phyloP scores from a whole-genome alignment of 2,888 invertebrate genomes.

The Ophion ventricosus region DNA sequence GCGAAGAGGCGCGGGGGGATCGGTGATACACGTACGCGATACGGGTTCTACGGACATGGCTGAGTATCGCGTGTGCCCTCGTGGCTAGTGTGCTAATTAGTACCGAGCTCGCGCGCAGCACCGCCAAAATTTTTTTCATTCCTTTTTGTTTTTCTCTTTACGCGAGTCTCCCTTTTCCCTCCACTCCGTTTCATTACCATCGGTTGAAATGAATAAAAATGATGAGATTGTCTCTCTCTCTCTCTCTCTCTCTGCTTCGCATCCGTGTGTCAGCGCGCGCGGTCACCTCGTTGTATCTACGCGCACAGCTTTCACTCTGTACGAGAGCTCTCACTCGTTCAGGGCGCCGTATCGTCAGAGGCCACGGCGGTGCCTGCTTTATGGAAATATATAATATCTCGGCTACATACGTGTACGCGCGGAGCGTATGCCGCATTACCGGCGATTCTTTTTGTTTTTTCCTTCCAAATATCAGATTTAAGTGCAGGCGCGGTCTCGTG shows the following conservation, averaged over 20 bases:
- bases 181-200: conserved; percentile 61
- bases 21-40: conserved; percentile 20
- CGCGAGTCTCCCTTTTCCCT: conserved; percentile 49
- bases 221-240: conserved; percentile 60
- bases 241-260: conserved; percentile 29
- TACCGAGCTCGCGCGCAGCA: conserved; percentile 63
- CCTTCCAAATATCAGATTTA: not conserved
- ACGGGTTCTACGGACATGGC: conserved; percentile 19
- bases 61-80: conserved; percentile 58
- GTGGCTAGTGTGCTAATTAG: conserved; percentile 65
- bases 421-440: too few species aligned
- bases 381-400: conserved; percentile 40
- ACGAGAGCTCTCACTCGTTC: conserved; percentile 7
- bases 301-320: conserved; percentile 38
- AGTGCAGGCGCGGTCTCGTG: too few species aligned
- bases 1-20: not conserved
- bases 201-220: conserved; percentile 67
- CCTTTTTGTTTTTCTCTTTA: conserved; percentile 46
- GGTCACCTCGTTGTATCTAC: conserved; percentile 42
- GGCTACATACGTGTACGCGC: not conserved
- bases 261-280: conserved; percentile 15
- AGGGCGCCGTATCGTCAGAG: conserved; percentile 35
- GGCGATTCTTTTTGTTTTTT: not conserved
- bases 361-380: conserved; percentile 22
- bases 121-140: conserved; percentile 70